phyloP scores from a whole-genome alignment of 2,113 vertebrate genomes.

The Tachysurus vachellii region DNA sequence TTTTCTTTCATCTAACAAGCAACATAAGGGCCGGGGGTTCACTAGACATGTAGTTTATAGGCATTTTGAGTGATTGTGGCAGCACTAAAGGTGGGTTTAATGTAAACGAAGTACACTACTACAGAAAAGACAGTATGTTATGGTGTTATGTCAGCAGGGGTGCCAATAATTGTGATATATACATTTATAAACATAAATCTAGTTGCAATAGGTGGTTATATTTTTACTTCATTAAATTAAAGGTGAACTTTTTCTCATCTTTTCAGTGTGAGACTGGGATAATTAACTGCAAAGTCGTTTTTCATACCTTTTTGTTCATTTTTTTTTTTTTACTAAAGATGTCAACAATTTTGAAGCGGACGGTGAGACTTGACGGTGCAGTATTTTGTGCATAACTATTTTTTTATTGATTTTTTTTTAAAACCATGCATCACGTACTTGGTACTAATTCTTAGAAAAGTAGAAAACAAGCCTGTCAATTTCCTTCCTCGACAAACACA shows the following conservation, averaged over 20 bases:
- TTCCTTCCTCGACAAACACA: constrained; percentile 36
- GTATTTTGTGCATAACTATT: constrained; percentile 36
- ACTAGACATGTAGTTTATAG: not conserved
- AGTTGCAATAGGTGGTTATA: not conserved
- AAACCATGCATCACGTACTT: constrained; percentile 6
- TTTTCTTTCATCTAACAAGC: not conserved
- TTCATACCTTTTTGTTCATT: not conserved
- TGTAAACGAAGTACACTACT: not conserved
- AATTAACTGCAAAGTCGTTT: not conserved
- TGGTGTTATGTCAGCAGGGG: not conserved
- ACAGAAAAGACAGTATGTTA: not conserved
- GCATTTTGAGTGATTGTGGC: not conserved
- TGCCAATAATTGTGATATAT: not conserved
- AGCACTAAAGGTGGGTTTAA: not conserved
- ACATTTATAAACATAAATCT: not conserved
- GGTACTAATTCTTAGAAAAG: constrained; percentile 21
- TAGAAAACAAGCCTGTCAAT: constrained; percentile 6
- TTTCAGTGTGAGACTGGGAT: not conserved
- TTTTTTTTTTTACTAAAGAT: not conserved
- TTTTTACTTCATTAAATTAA: not conserved
- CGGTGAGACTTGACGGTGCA: not conserved
- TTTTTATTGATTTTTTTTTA: not conserved
- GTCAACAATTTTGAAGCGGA: constrained; percentile 4
- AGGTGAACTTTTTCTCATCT: not conserved
- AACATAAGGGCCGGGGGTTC: not conserved